phyloP scores from a whole-genome alignment of 2,113 vertebrate species.

The Hassar affinis region DNA sequence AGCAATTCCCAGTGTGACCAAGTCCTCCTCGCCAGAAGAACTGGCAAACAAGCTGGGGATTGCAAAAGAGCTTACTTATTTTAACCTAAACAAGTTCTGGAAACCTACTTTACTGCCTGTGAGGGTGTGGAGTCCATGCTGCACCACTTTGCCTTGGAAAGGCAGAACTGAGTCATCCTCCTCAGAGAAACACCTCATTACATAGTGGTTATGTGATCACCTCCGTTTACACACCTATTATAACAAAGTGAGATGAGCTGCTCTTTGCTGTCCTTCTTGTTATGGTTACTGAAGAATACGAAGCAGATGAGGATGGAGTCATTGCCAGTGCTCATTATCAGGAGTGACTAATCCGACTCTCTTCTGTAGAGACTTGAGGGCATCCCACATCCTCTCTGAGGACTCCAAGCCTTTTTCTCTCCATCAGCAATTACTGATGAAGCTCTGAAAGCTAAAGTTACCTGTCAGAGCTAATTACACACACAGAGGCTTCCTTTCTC shows the following conservation, averaged over 20 bases:
- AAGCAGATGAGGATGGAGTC: conserved; percentile 6
- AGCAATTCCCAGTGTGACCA: conserved; percentile 39
- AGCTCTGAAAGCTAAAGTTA: conserved; percentile 8
- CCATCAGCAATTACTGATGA: conserved; percentile 18
- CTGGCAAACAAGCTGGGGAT: neutral
- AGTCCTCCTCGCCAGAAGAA: conserved; percentile 14
- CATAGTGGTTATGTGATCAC: neutral
- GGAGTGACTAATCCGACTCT: conserved; percentile 28
- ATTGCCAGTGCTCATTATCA: conserved; percentile 34
- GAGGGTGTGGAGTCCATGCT: neutral
- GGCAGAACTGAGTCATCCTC: neutral
- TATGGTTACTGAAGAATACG: neutral
- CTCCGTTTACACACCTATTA: neutral
- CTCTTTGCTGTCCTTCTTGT: neutral
- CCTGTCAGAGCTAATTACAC: neutral
- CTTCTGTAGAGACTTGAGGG: neutral
- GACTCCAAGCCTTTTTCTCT: conserved; percentile 34
- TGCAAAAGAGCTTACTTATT: neutral
- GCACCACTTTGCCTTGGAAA: conserved; percentile 12
- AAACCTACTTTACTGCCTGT: conserved; percentile 27
- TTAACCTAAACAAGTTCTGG: neutral
- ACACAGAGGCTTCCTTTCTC: neutral
- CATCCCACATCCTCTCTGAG: conserved; percentile 15
- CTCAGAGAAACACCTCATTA: neutral
- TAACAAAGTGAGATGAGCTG: neutral